Percentiles rank a stretch among this genome's conserved stretches.
Evolutionary conservation across 2,797 vertebrate genomes (phyloP).

Genomic region (Microctenopoma stevenorrisi): DNA sequence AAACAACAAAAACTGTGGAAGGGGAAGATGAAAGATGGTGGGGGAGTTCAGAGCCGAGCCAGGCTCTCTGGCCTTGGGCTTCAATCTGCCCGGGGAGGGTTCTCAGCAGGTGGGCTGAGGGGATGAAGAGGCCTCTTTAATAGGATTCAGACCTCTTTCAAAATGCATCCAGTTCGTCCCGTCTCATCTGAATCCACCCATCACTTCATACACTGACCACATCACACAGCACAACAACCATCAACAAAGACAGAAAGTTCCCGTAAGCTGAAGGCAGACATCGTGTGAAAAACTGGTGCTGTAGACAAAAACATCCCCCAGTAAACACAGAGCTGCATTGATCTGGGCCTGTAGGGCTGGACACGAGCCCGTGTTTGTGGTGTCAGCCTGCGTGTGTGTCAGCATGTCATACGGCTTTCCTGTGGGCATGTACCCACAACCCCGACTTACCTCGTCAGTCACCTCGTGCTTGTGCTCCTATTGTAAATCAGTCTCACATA

Average conservation of each 20-base stretch:
- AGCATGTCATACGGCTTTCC: background rate
- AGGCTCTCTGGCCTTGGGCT: constrained; percentile 12
- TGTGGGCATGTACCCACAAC: background rate
- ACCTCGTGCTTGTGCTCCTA: background rate
- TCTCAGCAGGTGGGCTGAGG: constrained; percentile 43
- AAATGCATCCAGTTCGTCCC: constrained; percentile 27
- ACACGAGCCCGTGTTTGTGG: background rate
- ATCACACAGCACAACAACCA: constrained; percentile 28
- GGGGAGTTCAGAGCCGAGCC: constrained; percentile 14
- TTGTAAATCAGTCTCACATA: background rate
- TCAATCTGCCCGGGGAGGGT: constrained; percentile 36
- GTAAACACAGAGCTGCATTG: constrained; percentile 5
- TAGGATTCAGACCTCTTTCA: constrained; percentile 36
- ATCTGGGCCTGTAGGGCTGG: background rate
- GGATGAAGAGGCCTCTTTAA: constrained; percentile 43
- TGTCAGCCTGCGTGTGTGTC: background rate
- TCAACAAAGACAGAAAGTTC: constrained; percentile 9
- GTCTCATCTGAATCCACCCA: constrained; percentile 41
- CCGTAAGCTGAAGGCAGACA: constrained; percentile 9
- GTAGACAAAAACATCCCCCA: background rate
- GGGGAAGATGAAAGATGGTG: constrained; percentile 37
- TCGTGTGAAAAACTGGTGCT: constrained; percentile 1
- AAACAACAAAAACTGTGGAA: background rate
- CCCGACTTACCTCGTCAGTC: no score
- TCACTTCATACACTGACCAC: constrained; percentile 40